phyloP scores from a whole-genome alignment of 2,888 invertebrate genomes.

The Drepanosiphum platanoidis region DNA sequence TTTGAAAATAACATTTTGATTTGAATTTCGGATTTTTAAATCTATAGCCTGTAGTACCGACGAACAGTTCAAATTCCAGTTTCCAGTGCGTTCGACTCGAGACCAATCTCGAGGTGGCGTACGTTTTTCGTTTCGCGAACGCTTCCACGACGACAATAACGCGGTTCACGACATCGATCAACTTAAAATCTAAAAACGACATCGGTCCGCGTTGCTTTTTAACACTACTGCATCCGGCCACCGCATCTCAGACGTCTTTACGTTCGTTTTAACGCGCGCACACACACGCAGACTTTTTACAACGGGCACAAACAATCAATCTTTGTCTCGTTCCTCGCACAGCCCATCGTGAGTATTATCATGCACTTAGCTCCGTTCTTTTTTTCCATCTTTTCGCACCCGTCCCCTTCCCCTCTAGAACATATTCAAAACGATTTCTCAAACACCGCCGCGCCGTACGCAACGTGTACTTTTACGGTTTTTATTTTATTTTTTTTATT shows the following conservation, averaged over 20 bases:
- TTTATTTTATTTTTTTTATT: no score
- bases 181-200: slow-evolving; percentile 33
- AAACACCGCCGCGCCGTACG: background rate
- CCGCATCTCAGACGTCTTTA: background rate
- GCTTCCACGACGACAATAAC: no score
- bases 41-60: no score
- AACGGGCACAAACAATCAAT: slow-evolving; percentile 28
- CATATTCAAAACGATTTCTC: slow-evolving; percentile 22
- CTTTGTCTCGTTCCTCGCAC: slow-evolving; percentile 20
- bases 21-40: no score
- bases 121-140: slow-evolving; percentile 17
- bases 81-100: background rate
- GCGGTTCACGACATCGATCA: slow-evolving; percentile 32
- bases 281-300: no score
- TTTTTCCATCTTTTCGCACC: background rate
- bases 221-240: background rate
- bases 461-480: no score
- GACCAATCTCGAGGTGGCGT: background rate
- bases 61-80: slow-evolving; percentile 20
- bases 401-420: no score
- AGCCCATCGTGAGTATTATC: slow-evolving; percentile 42
- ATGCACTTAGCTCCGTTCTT: background rate
- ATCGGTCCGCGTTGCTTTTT: slow-evolving; percentile 42
- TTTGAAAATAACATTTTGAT: no score
- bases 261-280: slow-evolving; percentile 26